A percentile compares a stretch with the other conserved stretches of the same genome.
phyloP scores from a whole-genome alignment of 2,113 vertebrate genomes.

The Heterotilapia buettikoferi region DNA sequence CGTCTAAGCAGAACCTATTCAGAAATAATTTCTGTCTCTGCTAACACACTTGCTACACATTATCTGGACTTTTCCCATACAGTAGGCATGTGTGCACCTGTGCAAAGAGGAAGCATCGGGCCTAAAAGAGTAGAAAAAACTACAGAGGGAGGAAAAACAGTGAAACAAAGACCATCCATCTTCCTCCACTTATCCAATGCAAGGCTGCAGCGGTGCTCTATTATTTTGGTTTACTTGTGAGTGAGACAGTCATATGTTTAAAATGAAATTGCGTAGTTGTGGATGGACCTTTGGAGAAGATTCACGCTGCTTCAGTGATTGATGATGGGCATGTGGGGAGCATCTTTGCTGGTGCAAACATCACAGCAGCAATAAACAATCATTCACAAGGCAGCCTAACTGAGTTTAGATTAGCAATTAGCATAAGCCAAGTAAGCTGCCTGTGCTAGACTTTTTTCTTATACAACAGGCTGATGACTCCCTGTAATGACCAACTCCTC shows the following conservation, averaged over 20 bases:
- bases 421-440: not conserved
- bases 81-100: not conserved
- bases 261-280: not conserved
- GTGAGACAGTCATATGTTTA: not conserved
- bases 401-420: not conserved
- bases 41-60: not conserved
- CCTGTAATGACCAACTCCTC: not conserved
- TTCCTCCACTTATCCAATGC: not conserved
- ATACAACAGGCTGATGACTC: not conserved
- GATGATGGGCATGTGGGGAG: not conserved
- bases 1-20: not conserved
- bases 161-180: not conserved
- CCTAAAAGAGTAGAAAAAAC: not conserved
- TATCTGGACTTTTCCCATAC: not conserved
- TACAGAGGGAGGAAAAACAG: not conserved
- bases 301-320: not conserved
- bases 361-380: not conserved
- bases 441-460: not conserved
- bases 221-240: not conserved
- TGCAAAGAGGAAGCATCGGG: not conserved
- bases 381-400: not conserved
- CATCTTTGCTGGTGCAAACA: not conserved
- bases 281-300: not conserved
- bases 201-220: not conserved
- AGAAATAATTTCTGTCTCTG: not conserved